Evolutionary conservation across 2,888 invertebrate genomes (phyloP), one percentile per base, ranked within the genome.

Genomic region (Tinea pellionella): DNA sequence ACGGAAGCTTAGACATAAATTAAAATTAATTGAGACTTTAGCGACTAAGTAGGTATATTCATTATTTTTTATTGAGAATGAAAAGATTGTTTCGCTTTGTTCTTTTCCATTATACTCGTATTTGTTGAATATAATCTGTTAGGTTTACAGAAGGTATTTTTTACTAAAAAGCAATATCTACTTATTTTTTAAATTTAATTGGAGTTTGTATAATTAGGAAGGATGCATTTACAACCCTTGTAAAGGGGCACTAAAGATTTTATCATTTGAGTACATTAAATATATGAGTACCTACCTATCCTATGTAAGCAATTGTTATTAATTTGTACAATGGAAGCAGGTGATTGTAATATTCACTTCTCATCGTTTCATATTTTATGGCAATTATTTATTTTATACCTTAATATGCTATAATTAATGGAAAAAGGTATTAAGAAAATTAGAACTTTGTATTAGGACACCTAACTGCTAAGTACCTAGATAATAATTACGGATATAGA

Each of bases 11-110:
- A 82, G 84, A 82, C 73, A 67, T 68, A 71, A 72, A 70, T 78
- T 41, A 15, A 2, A 2, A 47, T 85, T 84, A 86, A 86, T 86
- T 85, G 82, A 83, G 82, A 81, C 75, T 81, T 73, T 72, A 2
- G 72, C 51, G 19, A 30, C 18, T 53, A 47, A 47, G 16, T 30
- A 30, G 47, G 56, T 56, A 24, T 16, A 55, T 18, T 24, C 6
- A 24, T 24, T 24, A 24, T 24, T 24, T 24, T 24, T 24, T 24
- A n/a, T n/a, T n/a, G n/a, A n/a, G n/a, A n/a, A n/a, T n/a, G n/a
- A n/a, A n/a, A n/a, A n/a, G n/a, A n/a, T n/a, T n/a, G n/a, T n/a
- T n/a, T n/a, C n/a, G n/a, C n/a, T n/a, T n/a, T n/a, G n/a, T n/a
- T n/a, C n/a, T n/a, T n/a, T n/a, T n/a, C n/a, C n/a, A n/a, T n/a